phyloP scores from a whole-genome alignment of 1,140 invertebrate species.

The Plectrocnemia conspersa region DNA sequence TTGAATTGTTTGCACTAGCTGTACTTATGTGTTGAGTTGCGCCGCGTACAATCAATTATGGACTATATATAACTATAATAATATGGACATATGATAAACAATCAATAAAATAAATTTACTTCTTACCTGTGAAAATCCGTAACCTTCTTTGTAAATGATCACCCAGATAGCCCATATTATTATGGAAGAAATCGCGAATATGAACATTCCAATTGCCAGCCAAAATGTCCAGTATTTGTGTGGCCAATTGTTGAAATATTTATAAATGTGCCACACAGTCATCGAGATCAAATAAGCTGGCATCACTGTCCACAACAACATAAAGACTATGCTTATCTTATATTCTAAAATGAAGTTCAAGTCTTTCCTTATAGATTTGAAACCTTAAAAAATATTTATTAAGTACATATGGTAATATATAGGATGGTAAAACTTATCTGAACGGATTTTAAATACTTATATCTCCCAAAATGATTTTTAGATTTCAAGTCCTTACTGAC shows the following conservation, averaged over 20 bases:
- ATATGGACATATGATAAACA: no score
- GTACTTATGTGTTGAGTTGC: no score
- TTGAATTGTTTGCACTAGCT: no score
- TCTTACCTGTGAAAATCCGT: slow-evolving; percentile 42
- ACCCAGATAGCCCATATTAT: slow-evolving; percentile 44
- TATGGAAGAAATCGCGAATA: slow-evolving; percentile 43
- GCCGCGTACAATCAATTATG: no score
- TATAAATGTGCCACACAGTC: slow-evolving; percentile 41
- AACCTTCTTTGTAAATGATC: slow-evolving; percentile 43
- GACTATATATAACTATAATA: no score
- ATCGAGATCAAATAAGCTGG: slow-evolving; percentile 45
- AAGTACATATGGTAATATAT: no score
- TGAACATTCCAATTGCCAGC: slow-evolving; percentile 45
- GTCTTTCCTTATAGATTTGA: slow-evolving; percentile 48
- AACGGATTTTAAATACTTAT: no score
- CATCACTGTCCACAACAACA: slow-evolving; percentile 46
- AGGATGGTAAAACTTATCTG: no score
- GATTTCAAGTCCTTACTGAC: no score
- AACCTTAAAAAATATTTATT: slow-evolving; percentile 42
- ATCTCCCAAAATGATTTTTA: no score
- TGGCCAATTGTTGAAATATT: slow-evolving; percentile 15
- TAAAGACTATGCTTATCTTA: slow-evolving; percentile 47
- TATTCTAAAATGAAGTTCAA: slow-evolving; percentile 53
- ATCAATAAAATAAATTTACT: slow-evolving; percentile 9
- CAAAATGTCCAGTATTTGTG: slow-evolving; percentile 28